Conservation (phyloP, 2,888 invertebrate species). For the Iselma pallidipennis region DNA sequence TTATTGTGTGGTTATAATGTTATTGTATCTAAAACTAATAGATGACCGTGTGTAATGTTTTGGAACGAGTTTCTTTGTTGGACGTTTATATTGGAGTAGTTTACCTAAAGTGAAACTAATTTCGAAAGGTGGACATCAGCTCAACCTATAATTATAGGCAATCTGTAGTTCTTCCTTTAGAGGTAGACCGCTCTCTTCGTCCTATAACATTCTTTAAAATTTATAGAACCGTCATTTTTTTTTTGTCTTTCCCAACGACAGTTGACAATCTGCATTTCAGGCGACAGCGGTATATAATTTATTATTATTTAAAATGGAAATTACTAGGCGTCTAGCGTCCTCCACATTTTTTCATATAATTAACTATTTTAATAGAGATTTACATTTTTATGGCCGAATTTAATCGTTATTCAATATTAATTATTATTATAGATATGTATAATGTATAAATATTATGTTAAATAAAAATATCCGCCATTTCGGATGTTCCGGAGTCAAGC, state of each 20-base stretch:
- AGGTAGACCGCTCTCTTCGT: conserved; percentile 42
- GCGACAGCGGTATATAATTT: conserved; percentile 30
- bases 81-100: conserved; percentile 40
- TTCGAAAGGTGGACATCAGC: conserved; percentile 50
- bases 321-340: conserved; percentile 24
- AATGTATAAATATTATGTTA: too few relatives aligned
- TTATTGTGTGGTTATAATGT: background rate
- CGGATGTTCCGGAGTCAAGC: conserved; percentile 8
- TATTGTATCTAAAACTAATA: conserved; percentile 8
- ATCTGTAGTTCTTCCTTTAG: conserved; percentile 49
- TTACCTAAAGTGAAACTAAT: conserved; percentile 52
- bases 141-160: conserved; percentile 54
- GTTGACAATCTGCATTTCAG: conserved; percentile 37
- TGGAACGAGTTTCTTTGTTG: conserved; percentile 45
- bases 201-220: conserved; percentile 45
- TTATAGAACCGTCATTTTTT: conserved; percentile 46
- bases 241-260: conserved; percentile 40
- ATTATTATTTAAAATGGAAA: conserved; percentile 29
- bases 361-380: conserved; percentile 25
- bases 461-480: conserved; percentile 5
- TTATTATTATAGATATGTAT: too few relatives aligned
- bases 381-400: conserved; percentile 21
- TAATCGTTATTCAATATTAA: background rate
- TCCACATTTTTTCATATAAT: conserved; percentile 27
- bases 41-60: conserved; percentile 40